These are phyloP conservation scores for Leucophenga varia DNA, from an alignment of 1,140 invertebrate genomes.

Conservation along the genomic window DNA sequence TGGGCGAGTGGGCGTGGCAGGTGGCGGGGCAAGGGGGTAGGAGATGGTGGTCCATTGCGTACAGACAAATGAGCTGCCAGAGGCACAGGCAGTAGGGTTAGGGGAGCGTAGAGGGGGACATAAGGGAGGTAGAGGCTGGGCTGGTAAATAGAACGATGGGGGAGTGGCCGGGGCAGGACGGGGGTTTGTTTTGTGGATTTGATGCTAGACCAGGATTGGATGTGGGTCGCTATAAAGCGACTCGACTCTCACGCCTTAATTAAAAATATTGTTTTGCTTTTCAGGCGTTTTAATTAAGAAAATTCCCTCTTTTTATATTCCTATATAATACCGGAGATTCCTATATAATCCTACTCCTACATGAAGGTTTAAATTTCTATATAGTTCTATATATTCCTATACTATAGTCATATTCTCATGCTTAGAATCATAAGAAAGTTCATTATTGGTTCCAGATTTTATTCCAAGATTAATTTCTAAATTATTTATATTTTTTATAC, in stretches of 20 bases:
- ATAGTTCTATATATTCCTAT: too few species aligned
- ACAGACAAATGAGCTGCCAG: constrained; percentile 17
- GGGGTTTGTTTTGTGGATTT: constrained; percentile 14
- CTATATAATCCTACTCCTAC: too few species aligned
- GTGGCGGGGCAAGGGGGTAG: neutral
- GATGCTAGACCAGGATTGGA: constrained; percentile 29
- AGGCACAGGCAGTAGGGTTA: neutral
- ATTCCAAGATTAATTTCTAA: too few species aligned
- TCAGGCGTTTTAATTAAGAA: constrained; percentile 17
- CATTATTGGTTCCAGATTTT: too few species aligned
- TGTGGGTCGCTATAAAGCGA: constrained; percentile 23
- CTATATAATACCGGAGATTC: neutral
- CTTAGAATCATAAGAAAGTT: too few species aligned
- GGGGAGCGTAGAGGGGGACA: neutral
- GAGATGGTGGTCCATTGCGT: constrained; percentile 1
- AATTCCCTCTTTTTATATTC: constrained; percentile 3
- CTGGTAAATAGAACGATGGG: constrained; percentile 21
- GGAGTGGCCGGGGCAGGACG: too few species aligned
- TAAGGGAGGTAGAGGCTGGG: constrained; percentile 4
- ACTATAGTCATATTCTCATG: too few species aligned
- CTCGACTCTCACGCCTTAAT: too few species aligned
- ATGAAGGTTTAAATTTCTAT: too few species aligned
- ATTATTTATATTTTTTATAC: too few species aligned
- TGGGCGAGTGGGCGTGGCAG: constrained; percentile 1
- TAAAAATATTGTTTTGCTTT: too few species aligned